phyloP scores from a whole-genome alignment of 2,888 invertebrate species.

The Hyalella azteca region DNA sequence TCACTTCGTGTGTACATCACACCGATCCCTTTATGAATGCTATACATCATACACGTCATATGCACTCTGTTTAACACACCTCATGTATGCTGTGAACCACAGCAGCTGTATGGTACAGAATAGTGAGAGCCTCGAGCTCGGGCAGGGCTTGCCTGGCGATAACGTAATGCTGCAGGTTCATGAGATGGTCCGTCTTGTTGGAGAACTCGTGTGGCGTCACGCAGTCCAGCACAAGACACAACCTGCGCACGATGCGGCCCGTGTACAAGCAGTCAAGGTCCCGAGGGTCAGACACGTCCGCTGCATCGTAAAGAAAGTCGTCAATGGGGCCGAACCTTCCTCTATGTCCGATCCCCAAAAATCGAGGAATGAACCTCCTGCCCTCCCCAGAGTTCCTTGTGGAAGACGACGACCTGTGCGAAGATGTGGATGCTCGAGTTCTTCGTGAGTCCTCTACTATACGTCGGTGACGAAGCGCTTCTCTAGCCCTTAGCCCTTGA shows the following conservation, averaged over 20 bases:
- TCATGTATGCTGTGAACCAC: slow-evolving; percentile 77
- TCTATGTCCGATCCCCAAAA: neutral
- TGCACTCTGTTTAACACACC: slow-evolving; percentile 67
- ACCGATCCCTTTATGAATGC: too few species aligned
- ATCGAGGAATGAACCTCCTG: slow-evolving; percentile 39
- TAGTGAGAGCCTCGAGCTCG: slow-evolving; percentile 75
- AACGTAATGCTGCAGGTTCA: slow-evolving; percentile 77
- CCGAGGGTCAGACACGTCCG: slow-evolving; percentile 30
- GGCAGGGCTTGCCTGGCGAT: slow-evolving; percentile 77
- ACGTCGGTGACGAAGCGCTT: neutral
- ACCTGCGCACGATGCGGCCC: slow-evolving; percentile 64
- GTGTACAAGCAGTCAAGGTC: slow-evolving; percentile 61
- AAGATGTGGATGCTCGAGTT: neutral
- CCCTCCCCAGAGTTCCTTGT: neutral
- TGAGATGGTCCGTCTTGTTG: slow-evolving; percentile 67
- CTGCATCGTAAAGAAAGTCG: slow-evolving; percentile 38
- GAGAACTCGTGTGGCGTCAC: slow-evolving; percentile 73
- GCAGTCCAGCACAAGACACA: slow-evolving; percentile 77
- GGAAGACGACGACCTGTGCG: neutral
- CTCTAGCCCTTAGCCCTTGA: neutral
- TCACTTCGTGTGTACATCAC: too few species aligned
- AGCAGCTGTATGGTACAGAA: slow-evolving; percentile 76
- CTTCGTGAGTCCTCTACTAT: neutral
- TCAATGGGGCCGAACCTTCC: slow-evolving; percentile 32
- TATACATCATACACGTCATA: too few species aligned